Conservation (phyloP, 37 sponge, comb jelly and placozoan genomes). For the Geodia barretti region DNA sequence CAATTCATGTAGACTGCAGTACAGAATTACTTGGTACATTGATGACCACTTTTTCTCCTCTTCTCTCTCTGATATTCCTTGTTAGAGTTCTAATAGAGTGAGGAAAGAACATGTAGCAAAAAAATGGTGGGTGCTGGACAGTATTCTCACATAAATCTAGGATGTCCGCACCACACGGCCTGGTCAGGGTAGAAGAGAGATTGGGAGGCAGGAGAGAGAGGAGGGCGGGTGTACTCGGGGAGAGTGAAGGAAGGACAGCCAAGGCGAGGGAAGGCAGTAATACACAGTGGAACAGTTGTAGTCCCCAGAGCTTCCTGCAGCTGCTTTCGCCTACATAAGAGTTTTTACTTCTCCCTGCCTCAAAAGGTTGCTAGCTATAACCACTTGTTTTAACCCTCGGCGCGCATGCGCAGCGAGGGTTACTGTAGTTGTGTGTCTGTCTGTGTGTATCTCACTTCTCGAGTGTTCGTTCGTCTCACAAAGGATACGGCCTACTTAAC, state of each 20-base stretch:
- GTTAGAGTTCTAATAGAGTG: constrained; percentile 82
- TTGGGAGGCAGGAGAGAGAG: constrained; percentile 52
- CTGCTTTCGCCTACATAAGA: constrained; percentile 74
- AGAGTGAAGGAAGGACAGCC: constrained; percentile 88
- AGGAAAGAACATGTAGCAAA: too few relatives aligned
- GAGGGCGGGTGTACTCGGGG: constrained; percentile 62
- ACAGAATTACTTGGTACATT: constrained; percentile 81
- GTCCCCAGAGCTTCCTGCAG: constrained; percentile 45
- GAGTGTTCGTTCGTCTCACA: too few relatives aligned
- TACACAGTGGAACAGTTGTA: constrained; percentile 60
- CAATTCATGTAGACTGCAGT: too few relatives aligned
- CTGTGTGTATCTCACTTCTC: too few relatives aligned
- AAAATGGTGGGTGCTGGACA: not conserved
- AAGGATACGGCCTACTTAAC: too few relatives aligned
- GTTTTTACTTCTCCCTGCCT: too few relatives aligned
- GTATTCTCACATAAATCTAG: constrained; percentile 70
- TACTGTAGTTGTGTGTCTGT: too few relatives aligned
- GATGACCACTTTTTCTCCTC: constrained; percentile 85
- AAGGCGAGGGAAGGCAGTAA: constrained; percentile 74
- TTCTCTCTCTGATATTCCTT: constrained; percentile 85
- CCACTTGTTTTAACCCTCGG: too few relatives aligned
- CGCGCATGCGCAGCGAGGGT: too few relatives aligned
- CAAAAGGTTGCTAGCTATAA: too few relatives aligned
- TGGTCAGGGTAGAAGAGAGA: constrained; percentile 95
- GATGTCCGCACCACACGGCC: constrained; percentile 81